Base-by-base conservation (phyloP, 2,113 vertebrate species). In the Mustela lutreola region DNA sequence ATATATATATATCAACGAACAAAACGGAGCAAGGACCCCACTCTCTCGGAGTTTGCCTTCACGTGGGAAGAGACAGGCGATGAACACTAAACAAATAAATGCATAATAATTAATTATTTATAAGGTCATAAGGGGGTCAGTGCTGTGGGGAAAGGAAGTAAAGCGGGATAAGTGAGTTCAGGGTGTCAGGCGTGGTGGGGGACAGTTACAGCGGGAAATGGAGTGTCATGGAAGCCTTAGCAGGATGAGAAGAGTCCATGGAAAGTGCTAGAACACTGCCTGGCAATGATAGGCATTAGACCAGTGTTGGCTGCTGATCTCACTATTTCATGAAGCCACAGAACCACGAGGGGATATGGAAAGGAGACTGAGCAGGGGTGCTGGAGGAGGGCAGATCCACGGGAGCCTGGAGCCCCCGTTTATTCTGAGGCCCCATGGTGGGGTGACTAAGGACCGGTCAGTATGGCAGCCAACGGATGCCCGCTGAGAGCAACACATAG, bases 281-380 rank as follows among this genome's bases (percentile, higher is more conserved):
- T 4, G 19, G 19, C 42, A 8, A 45, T 5, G 36, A 5, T 0
- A 5, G 31, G n/a, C 33, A 12, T 45, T 28, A 15, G 0, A 9
- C 4, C 0, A 26, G 62, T 0, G 7, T n/a, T 4, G 11, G 78
- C 70, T 15, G 12, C 16, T 3, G 0, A 15, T 70, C 21, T 91
- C 48, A 1, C 36, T 7, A 0, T 24, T 3, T n/a, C n/a, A 18
- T 5, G 7, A 10, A 0, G 5, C 48, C 50, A 56, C 2, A 2
- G 31, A 62, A 22, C 53, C 45, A 1, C 0, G 12, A 33, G 11
- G 42, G 10, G 65, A 15, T 9, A 15, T 4, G 8, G 14, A 31
- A 48, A 45, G 83, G 19, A 24, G 31, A 7, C 58, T 31, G 8
- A 36, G 83, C 15, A 2, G 2, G n/a, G 18, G 48, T 79, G n/a